Base-by-base conservation (phyloP, 2,113 vertebrate species). In the Acanthochromis polyacanthus region DNA sequence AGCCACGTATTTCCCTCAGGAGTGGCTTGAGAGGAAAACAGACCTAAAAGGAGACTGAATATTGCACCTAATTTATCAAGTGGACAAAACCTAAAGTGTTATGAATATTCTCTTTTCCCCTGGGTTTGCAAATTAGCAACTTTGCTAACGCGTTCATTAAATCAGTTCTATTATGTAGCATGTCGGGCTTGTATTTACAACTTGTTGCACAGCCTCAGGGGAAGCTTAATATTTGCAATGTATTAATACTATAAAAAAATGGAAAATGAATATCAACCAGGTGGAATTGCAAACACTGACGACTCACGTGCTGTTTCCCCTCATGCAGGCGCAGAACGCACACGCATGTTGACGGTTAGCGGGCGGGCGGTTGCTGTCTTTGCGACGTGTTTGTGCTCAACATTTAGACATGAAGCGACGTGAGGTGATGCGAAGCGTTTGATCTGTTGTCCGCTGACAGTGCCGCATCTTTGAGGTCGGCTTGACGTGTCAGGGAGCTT, bases 341-440 rank as follows among this genome's bases (percentile, higher is more conserved):
- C 4, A 4, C 46, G 4, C n/a, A n/a, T 22, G 22, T 32, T 51
- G 46, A 15, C 3, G 5, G 36, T 38, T 51, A 5, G 10, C 43
- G 48, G 23, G 19, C 7, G 2, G 14, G 61, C 19, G 1, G 15
- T 63, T 45, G 53, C 17, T 14, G 30, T 25, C 28, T 40, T 68
- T 4, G n/a, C 16, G 1, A 5, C 48, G 32, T 23, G 38, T 45
- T 74, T n/a, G 22, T 45, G n/a, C 23, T n/a, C 61, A 66, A 58
- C 38, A 20, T 72, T 79, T 38, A 19, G 15, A 58, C 50, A 6
- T 46, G 46, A 53, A 60, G 38, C 43, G 3, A 70, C 4, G 3
- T 22, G 28, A 68, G 56, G 67, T 62, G 65, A 68, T 48, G 50
- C 50, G 65, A 55, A 71, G 65, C 5, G 59, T 69, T 69, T 85